phyloP scores from a whole-genome alignment of 2,113 vertebrate species.

The Leucopsar rothschildi region DNA sequence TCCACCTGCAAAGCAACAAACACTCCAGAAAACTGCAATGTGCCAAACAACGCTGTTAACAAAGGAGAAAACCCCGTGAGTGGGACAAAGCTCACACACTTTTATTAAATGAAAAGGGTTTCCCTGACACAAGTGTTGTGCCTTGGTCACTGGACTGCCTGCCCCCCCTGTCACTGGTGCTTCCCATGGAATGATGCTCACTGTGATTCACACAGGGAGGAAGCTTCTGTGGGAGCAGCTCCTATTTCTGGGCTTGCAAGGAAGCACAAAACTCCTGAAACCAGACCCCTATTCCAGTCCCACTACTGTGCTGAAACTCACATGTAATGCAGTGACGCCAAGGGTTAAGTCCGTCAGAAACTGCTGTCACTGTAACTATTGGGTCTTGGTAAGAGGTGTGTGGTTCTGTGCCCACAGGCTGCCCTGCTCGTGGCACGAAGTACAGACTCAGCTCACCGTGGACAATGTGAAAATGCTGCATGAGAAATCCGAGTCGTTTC shows the following conservation, averaged over 20 bases:
- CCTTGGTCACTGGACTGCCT: neutral
- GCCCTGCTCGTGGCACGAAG: neutral
- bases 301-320: neutral
- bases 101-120: neutral
- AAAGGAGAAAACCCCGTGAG: fast-evolving
- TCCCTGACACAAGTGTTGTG: fast-evolving
- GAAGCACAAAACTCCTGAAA: neutral
- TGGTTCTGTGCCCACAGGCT: neutral
- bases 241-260: neutral
- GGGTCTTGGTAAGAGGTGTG: fast-evolving
- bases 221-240: neutral
- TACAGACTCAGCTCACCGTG: neutral
- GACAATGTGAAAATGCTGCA: neutral
- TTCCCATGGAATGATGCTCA: fast-evolving
- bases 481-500: neutral
- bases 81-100: neutral
- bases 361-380: neutral
- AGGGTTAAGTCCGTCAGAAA: neutral
- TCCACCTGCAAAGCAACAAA: neutral
- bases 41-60: fast-evolving
- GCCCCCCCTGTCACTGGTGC: neutral
- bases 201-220: neutral
- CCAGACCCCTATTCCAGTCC: neutral
- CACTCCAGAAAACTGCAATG: fast-evolving
- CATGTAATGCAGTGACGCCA: neutral